phyloP scores from a whole-genome alignment of 2,888 invertebrate genomes.

The Ashinkailepas kermadecensis region DNA sequence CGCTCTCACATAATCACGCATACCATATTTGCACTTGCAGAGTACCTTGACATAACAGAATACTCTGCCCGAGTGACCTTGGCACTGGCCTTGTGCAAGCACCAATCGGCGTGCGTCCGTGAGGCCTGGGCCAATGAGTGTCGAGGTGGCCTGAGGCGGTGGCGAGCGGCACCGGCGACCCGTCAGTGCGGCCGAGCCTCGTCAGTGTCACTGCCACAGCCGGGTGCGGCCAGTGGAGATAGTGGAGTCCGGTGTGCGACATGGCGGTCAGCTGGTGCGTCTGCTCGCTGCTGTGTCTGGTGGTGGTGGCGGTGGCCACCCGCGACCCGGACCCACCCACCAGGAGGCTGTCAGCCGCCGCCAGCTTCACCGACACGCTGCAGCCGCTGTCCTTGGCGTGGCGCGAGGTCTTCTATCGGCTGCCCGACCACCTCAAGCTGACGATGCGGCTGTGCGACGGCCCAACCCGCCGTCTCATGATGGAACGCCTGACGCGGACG shows the following conservation, averaged over 20 bases:
- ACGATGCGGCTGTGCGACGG: constrained; percentile 35
- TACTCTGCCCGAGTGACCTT: neutral
- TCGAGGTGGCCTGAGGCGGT: neutral
- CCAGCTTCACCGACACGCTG: neutral
- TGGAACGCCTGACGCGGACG: constrained; percentile 34
- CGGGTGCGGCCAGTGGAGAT: too few relatives aligned
- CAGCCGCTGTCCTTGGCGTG: neutral
- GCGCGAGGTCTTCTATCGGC: neutral
- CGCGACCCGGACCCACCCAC: constrained; percentile 27
- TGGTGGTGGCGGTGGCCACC: constrained; percentile 25
- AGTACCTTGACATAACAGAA: too few relatives aligned
- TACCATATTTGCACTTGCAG: too few relatives aligned
- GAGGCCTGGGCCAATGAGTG: neutral
- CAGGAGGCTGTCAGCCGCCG: constrained; percentile 28
- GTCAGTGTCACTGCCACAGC: neutral
- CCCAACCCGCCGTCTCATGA: constrained; percentile 34
- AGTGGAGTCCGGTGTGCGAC: too few relatives aligned
- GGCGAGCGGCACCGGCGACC: neutral
- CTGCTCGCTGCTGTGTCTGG: too few relatives aligned
- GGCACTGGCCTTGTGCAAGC: neutral
- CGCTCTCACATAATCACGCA: too few relatives aligned
- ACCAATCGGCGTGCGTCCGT: too few relatives aligned
- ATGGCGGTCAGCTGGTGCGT: too few relatives aligned
- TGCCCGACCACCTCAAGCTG: constrained; percentile 2
- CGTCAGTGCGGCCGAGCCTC: neutral